Base-by-base conservation (phyloP, 2,113 vertebrate species). In the Choloepus hoffmanni region DNA sequence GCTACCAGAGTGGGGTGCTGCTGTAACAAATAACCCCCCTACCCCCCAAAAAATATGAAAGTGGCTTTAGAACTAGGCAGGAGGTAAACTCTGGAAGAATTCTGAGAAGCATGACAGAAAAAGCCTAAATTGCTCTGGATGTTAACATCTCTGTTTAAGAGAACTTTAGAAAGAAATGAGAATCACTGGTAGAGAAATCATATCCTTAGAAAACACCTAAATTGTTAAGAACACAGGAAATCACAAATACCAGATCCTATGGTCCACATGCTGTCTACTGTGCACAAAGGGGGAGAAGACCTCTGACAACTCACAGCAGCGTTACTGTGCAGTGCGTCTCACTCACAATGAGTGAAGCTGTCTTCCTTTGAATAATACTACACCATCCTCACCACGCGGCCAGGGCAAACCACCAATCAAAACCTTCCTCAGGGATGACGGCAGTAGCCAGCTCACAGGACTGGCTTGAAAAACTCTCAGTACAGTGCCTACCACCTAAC, bases 401-500 rank as follows among this genome's bases (percentile, higher is more conserved):
- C 86, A 0, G 9, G 43, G 26, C 23, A 28, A 68, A 74, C 21
- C 1, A n/a, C 7, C 50, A 60, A 33, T 63, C 10, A 1, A 74
- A 50, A 23, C 14, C 4, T 12, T 33, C 72, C 26, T 26, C 4
- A 5, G 70, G 4, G 26, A 58, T 18, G 33, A 68, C 2, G 19
- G 1, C 7, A 2, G 72, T 24, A 21, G 63, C 50, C 23, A 0
- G 28, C 48, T 62, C 50, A 2, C 11, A 18, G 81, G 40, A 62
- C 2, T 40, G 15, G 18, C 6, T 7, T 0, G 36, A 48, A 45
- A 89, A 92, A 58, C 4, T 68, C 85, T 78, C 55, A 40, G 7
- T 23, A 19, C 21, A 16, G 85, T 1, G 5, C 33, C 30, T 16
- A 43, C 6, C 2, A 30, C 10, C 26, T 0, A n/a, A 26, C 0